Conservation (phyloP, 2,888 invertebrate species). For the Bursaphelenchus okinawaensis region DNA sequence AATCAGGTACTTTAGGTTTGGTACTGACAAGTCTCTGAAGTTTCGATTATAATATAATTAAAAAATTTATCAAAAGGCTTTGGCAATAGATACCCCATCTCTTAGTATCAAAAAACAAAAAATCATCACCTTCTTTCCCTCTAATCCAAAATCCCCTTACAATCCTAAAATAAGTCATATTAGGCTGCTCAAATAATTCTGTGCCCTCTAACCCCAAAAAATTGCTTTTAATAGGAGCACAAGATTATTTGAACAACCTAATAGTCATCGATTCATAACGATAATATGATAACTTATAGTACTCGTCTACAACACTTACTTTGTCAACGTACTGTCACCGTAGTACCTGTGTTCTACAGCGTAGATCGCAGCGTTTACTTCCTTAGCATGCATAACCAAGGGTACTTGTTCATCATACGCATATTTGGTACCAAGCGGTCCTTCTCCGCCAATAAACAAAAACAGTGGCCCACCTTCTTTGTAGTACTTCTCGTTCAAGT, state of each 20-base stretch:
- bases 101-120: too few relatives aligned
- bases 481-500: constrained; percentile 69
- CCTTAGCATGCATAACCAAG: constrained; percentile 58
- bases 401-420: constrained; percentile 6
- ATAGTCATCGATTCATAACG: too few relatives aligned
- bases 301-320: neutral
- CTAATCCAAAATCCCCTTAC: too few relatives aligned
- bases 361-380: constrained; percentile 76
- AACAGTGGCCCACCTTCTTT: constrained; percentile 76
- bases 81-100: too few relatives aligned
- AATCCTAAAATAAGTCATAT: too few relatives aligned
- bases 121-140: too few relatives aligned
- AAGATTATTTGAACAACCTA: too few relatives aligned
- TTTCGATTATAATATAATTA: too few relatives aligned
- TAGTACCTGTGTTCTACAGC: constrained; percentile 62
- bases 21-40: constrained; percentile 40
- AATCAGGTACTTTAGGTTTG: constrained; percentile 73
- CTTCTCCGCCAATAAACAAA: constrained; percentile 83
- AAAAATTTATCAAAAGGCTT: neutral
- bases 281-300: too few relatives aligned
- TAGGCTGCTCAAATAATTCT: too few relatives aligned
- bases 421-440: neutral
- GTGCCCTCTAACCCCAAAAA: too few relatives aligned
- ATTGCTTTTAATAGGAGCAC: too few relatives aligned
- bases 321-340: constrained; percentile 65